A percentile compares a stretch with the other conserved stretches of the same genome.
Evolutionary conservation across 2,888 invertebrate species (phyloP).

Genomic region (Ommatoiulus sabulosus): DNA sequence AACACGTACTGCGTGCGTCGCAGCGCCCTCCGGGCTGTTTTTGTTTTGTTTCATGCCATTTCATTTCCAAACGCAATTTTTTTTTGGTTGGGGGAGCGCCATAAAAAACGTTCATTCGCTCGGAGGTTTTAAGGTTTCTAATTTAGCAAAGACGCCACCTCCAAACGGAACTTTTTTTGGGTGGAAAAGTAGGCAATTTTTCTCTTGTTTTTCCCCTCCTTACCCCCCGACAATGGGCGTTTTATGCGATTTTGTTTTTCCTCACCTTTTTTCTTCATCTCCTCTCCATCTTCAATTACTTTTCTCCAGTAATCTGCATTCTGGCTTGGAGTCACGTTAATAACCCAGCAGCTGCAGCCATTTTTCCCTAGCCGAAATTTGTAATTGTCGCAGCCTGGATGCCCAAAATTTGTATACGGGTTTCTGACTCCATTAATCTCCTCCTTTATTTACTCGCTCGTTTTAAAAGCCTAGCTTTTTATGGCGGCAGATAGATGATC

Average conservation of each 20-base stretch:
- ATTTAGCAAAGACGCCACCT: not conserved
- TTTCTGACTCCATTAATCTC: slow-evolving; percentile 28
- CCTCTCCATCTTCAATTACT: not conserved
- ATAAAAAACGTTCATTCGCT: not conserved
- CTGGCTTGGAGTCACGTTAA: not conserved
- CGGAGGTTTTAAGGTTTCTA: not conserved
- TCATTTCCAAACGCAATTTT: not conserved
- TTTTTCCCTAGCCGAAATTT: not conserved
- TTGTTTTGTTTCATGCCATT: not conserved
- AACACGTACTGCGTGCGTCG: not conserved
- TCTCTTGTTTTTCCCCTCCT: too few relatives aligned
- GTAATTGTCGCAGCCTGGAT: not conserved
- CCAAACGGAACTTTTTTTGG: not conserved
- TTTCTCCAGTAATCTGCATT: not conserved
- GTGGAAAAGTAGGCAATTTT: not conserved
- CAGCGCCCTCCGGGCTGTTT: not conserved
- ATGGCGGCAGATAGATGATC: slow-evolving; percentile 18
- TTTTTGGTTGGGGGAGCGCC: not conserved
- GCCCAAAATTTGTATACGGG: not conserved
- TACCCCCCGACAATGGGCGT: not conserved
- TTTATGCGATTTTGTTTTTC: not conserved
- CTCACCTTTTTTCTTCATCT: not conserved
- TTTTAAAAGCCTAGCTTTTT: not conserved
- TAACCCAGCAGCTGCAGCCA: not conserved
- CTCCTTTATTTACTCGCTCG: slow-evolving; percentile 13